phyloP scores from a whole-genome alignment of 2,797 vertebrate species.

The Centroberyx gerrardi region DNA sequence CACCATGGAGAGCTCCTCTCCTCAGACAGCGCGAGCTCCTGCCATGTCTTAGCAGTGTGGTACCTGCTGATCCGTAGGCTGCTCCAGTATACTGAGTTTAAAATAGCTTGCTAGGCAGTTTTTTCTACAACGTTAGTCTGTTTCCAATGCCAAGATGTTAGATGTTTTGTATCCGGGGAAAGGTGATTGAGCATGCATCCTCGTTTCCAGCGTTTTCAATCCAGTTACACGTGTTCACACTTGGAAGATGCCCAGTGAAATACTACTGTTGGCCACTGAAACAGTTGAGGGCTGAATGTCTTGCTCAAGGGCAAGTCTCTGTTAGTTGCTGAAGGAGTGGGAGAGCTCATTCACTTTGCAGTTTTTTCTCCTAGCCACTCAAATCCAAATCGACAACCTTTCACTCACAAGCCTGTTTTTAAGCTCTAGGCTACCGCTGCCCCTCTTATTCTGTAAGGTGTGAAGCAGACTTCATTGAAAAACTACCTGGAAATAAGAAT shows the following conservation, averaged over 20 bases:
- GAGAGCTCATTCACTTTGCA: conserved; percentile 17
- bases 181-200: conserved; percentile 2
- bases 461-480: neutral
- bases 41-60: neutral
- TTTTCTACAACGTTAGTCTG: conserved; percentile 1
- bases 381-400: conserved; percentile 5
- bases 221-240: neutral
- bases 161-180: conserved; percentile 24
- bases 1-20: conserved; percentile 61
- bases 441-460: neutral
- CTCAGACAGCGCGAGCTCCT: conserved; percentile 34
- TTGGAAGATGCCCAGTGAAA: neutral
- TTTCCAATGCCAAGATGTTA: neutral
- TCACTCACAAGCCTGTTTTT: neutral
- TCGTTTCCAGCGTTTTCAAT: conserved; percentile 10
- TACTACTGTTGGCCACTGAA: neutral
- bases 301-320: neutral
- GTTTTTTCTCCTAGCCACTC: neutral
- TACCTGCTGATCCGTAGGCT: conserved; percentile 44
- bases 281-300: neutral
- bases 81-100: conserved; percentile 52
- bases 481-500: conserved; percentile 15
- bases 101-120: conserved; percentile 29
- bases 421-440: conserved; percentile 2
- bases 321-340: neutral